Evolutionary conservation across 2,888 invertebrate genomes (phyloP), one percentile per base, ranked within the genome.

Genomic region (Drosophila eohydei): DNA sequence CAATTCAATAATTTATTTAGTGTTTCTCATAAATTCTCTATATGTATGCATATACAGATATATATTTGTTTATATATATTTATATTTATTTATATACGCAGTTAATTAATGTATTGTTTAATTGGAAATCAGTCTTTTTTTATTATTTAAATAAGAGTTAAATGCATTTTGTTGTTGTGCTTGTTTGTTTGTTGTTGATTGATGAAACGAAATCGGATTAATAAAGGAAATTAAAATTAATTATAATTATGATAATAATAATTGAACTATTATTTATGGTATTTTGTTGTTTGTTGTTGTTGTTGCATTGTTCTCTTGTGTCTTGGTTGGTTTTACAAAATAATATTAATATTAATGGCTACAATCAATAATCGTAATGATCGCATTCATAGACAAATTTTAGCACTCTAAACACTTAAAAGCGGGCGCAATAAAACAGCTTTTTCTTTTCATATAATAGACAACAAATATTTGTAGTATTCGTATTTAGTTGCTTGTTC

Each of bases 91-190:
- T 81, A 69, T 62, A 77, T 84, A 81, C 65, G 85, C 80, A 84
- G 83, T 82, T 85, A 83, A 82, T 78, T 80, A 85, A 83, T 83
- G 80, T 85, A 85, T 86, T 90, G 87, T 88, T 91, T 91, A 92
- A 91, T 91, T 92, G 89, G 92, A 92, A 92, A 92, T 92, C 92
- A 92, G 92, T 92, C 92, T 92, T 92, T 91, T 91, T 92, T 91
- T 91, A 50, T 91, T 88, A 91, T 91, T 83, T 88, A 90, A 90
- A 90, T 83, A 90, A 89, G 80, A 85, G 76, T 88, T 89, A 81
- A 88, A 88, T 88, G 87, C 80, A 83, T 80, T 85, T 82, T 80
- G 78, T 77, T 83, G 67, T 65, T 80, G 80, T 85, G 72, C 57
- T 79, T 82, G 57, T 80, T 72, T 51, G 50, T 30, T 50, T 51